Conservation (phyloP, 1,140 invertebrate species). For the Drosophila trapezifrons region DNA sequence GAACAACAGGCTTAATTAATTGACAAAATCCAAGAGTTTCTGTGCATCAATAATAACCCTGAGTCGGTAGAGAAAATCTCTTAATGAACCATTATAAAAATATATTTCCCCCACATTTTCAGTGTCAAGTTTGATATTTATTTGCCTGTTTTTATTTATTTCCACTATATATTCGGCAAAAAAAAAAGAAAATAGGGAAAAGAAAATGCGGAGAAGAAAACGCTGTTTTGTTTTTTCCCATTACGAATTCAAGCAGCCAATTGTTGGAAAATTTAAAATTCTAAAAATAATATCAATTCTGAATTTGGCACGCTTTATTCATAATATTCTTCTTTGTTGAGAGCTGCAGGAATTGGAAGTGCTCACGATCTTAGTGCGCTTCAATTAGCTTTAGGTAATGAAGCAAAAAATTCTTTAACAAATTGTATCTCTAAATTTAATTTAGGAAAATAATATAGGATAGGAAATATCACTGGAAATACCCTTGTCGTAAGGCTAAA, state of each 20-base stretch:
- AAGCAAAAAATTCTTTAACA: slow-evolving; percentile 40
- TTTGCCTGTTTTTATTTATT: slow-evolving; percentile 63
- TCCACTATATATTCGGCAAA: slow-evolving; percentile 4
- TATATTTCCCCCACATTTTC: slow-evolving; percentile 56
- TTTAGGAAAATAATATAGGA: not conserved
- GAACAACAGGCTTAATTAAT: slow-evolving; percentile 15
- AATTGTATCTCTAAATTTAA: not conserved
- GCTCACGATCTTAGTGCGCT: not conserved
- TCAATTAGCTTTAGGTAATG: slow-evolving; percentile 62
- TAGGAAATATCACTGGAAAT: not conserved
- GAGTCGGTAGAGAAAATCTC: slow-evolving; percentile 52
- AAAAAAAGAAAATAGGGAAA: too few species aligned
- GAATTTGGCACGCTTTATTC: slow-evolving; percentile 30
- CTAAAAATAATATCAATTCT: slow-evolving; percentile 16
- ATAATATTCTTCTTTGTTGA: slow-evolving; percentile 8
- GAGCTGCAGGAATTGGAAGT: not conserved
- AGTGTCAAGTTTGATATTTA: slow-evolving; percentile 72
- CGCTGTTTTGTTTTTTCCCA: slow-evolving; percentile 12
- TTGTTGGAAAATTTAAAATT: slow-evolving; percentile 31
- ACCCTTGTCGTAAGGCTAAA: not conserved
- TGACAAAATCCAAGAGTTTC: slow-evolving; percentile 35
- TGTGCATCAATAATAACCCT: slow-evolving; percentile 52
- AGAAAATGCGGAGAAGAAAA: slow-evolving; percentile 7
- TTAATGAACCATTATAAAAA: slow-evolving; percentile 62
- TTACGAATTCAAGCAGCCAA: slow-evolving; percentile 3